phyloP scores from a whole-genome alignment of 2,113 vertebrate species.

The Pterocles orientalis region DNA sequence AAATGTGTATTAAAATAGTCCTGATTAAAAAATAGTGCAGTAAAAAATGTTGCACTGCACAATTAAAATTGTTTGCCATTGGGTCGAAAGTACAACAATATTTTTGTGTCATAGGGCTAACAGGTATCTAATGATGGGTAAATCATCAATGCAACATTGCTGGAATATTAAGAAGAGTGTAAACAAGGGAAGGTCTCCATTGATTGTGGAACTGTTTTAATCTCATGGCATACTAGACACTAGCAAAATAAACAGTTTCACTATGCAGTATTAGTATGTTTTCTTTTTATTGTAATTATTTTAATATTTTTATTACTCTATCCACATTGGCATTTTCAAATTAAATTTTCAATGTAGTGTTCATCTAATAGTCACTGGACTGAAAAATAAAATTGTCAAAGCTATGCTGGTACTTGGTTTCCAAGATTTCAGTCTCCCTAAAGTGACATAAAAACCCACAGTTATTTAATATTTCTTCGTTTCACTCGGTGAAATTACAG shows the following conservation, averaged over 20 bases:
- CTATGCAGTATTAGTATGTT: not conserved
- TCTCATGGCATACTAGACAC: rapidly evolving
- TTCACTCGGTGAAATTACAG: not conserved
- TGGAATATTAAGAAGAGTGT: not conserved
- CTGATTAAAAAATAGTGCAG: not conserved
- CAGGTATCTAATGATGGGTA: not conserved
- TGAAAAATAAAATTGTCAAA: not conserved
- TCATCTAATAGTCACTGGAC: not conserved
- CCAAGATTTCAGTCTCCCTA: not conserved
- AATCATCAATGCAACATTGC: not conserved
- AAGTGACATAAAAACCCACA: not conserved
- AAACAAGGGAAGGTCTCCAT: not conserved
- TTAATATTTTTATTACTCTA: not conserved
- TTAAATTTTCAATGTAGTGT: not conserved
- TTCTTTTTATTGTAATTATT: not conserved
- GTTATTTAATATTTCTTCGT: not conserved
- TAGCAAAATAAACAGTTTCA: not conserved
- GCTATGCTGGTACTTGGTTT: not conserved
- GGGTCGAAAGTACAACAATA: rapidly evolving
- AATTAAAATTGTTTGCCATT: not conserved
- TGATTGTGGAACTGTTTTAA: not conserved
- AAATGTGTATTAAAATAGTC: not conserved
- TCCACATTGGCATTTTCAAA: not conserved
- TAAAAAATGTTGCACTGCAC: not conserved
- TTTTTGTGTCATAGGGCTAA: not conserved